phyloP scores from a whole-genome alignment of 1,140 invertebrate genomes.

The Temnothorax longispinosus region DNA sequence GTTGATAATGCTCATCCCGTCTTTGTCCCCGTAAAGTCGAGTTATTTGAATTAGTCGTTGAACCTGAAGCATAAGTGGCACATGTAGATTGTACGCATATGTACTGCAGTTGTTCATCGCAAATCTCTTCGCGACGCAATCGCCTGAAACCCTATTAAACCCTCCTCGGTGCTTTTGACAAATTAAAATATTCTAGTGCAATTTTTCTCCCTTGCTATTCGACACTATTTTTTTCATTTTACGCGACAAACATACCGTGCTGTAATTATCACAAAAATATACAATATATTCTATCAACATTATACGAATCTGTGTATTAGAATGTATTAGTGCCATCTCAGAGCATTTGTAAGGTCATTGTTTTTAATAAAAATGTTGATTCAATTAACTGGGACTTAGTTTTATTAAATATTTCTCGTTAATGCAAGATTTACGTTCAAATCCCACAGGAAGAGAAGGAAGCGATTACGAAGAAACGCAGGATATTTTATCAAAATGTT shows the following conservation, averaged over 20 bases:
- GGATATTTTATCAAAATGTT: not conserved
- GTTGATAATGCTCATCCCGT: not conserved
- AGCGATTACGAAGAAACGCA: not conserved
- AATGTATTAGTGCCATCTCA: not conserved
- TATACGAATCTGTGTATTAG: not conserved
- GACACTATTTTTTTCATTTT: not conserved
- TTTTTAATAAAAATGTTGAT: constrained; percentile 47
- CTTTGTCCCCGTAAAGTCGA: not conserved
- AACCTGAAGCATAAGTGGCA: constrained; percentile 5
- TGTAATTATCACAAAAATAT: constrained; percentile 3
- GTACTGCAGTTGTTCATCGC: constrained; percentile 28
- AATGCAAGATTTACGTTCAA: not conserved
- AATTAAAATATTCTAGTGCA: not conserved
- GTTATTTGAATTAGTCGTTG: not conserved
- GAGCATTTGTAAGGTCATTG: constrained; percentile 34
- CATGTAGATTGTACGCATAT: constrained; percentile 19
- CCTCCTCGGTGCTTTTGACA: not conserved
- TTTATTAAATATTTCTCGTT: constrained; percentile 22
- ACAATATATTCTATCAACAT: not conserved
- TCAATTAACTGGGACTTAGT: not conserved
- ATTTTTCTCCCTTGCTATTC: not conserved
- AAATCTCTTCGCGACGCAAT: not conserved
- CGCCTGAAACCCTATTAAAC: not conserved
- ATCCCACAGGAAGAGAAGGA: not conserved
- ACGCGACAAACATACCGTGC: not conserved